Evolutionary conservation across 2,888 invertebrate species (phyloP).

Genomic region (Anagyrus pseudococci): DNA sequence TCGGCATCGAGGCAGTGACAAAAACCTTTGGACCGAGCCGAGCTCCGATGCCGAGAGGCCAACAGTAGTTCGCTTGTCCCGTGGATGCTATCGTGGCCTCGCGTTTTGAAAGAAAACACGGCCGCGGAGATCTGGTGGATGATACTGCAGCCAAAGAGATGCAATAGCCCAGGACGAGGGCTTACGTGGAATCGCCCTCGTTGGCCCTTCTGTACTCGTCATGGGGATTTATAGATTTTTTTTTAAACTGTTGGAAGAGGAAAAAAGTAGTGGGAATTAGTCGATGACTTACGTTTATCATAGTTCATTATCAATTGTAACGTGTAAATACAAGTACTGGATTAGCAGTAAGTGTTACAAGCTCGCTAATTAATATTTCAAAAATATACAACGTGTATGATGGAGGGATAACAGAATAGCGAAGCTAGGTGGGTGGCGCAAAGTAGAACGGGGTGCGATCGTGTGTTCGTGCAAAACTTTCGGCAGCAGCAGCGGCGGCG

Average conservation of each 20-base stretch:
- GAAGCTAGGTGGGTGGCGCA: no score
- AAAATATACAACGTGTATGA: not conserved
- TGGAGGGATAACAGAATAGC: not conserved
- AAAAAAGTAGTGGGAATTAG: no score
- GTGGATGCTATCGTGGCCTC: constrained; percentile 16
- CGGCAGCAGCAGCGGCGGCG: no score
- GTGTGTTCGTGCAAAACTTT: no score
- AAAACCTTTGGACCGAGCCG: constrained; percentile 26
- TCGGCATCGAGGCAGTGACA: constrained; percentile 26
- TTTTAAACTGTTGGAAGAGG: no score
- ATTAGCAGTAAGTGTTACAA: not conserved
- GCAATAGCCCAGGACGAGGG: not conserved
- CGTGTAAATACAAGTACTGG: not conserved
- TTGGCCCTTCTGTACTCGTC: no score
- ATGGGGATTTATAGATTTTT: no score
- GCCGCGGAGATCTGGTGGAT: not conserved
- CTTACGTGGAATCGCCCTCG: not conserved
- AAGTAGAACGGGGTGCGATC: no score
- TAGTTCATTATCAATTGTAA: not conserved
- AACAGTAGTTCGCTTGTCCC: constrained; percentile 44
- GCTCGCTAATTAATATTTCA: not conserved
- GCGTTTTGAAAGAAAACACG: constrained; percentile 39
- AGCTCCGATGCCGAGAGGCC: not conserved
- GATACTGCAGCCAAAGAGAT: not conserved
- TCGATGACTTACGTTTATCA: not conserved